Evolutionary conservation across 2,888 invertebrate species (phyloP), one percentile per base, ranked within the genome.

Genomic region (Lithophane leautieri): DNA sequence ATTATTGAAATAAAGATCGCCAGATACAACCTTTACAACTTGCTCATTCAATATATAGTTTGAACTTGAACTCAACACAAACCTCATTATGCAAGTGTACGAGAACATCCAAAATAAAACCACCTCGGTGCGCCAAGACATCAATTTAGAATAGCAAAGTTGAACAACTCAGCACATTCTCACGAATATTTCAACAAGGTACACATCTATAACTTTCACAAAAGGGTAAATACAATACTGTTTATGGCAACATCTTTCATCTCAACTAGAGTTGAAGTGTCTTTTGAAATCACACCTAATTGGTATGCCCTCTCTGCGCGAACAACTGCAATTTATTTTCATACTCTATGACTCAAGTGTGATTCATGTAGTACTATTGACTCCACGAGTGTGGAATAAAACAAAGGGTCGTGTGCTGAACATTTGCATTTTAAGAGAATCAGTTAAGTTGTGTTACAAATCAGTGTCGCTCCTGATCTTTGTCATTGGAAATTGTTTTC

Each of bases 381-480:
- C 78, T 79, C 71, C 76, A 81, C 70, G 76, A 84, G 75, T 71
- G 77, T 73, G 78, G 76, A 74, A 79, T 82, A 79, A 86, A 82
- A 87, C 76, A 87, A 87, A 79, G 74, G 77, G 60, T 63, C 73
- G 67, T 69, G 76, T 71, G 60, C 73, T 72, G 68, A 78, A 81
- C 77, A 78, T 85, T 86, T 82, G 83, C 88, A 89, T 89, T 89
- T 86, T 82, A 84, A 83, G 85, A 86, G 83, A 80, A 84, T 80
- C 73, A 74, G 89, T 89, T 85, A 88, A 87, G 84, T 84, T 62
- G 69, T 85, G 88, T 86, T 83, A 91, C 92, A 92, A 93, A 92
- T 92, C 91, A 92, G 89, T 87, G 91, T 90, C 89, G 79, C 71
- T 74, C 76, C 84, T 89, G 87, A 91, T 90, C 89, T 91, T 80